phyloP scores from a whole-genome alignment of 2,113 vertebrate species.

The Melozone crissalis region DNA sequence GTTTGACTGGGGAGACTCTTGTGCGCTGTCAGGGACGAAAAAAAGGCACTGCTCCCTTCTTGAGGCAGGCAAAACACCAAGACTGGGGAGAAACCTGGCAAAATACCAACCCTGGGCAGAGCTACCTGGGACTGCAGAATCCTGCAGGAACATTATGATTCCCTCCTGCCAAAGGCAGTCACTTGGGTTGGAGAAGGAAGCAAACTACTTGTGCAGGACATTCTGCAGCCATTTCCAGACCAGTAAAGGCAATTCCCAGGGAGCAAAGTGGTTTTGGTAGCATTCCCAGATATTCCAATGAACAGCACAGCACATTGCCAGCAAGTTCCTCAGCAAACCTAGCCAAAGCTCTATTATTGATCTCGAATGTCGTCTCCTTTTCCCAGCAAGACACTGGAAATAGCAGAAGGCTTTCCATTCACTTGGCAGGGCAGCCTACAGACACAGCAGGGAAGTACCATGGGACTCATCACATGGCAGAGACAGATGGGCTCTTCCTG shows the following conservation, averaged over 20 bases:
- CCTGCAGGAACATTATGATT: background rate
- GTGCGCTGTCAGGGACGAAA: background rate
- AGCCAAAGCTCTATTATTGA: conserved; percentile 17
- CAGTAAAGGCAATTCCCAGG: background rate
- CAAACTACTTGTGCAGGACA: background rate
- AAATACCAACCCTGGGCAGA: background rate
- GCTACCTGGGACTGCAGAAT: background rate
- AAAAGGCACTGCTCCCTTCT: background rate
- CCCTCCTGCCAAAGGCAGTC: background rate
- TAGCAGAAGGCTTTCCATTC: conserved; percentile 19
- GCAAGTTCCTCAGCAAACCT: background rate
- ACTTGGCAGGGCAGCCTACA: background rate
- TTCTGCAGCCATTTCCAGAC: background rate
- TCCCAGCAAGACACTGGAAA: conserved; percentile 38
- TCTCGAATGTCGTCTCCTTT: conserved; percentile 17
- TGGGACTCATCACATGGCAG: background rate
- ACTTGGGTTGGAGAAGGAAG: background rate
- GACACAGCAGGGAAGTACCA: background rate
- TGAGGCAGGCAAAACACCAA: background rate
- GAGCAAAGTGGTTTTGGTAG: background rate
- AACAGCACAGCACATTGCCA: background rate
- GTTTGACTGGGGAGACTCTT: background rate
- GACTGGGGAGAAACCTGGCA: background rate
- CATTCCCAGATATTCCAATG: conserved; percentile 23
- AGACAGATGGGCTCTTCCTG: conserved; percentile 32